Base-by-base conservation (phyloP, 2,113 vertebrate genomes). In the Leucosticte australis region DNA sequence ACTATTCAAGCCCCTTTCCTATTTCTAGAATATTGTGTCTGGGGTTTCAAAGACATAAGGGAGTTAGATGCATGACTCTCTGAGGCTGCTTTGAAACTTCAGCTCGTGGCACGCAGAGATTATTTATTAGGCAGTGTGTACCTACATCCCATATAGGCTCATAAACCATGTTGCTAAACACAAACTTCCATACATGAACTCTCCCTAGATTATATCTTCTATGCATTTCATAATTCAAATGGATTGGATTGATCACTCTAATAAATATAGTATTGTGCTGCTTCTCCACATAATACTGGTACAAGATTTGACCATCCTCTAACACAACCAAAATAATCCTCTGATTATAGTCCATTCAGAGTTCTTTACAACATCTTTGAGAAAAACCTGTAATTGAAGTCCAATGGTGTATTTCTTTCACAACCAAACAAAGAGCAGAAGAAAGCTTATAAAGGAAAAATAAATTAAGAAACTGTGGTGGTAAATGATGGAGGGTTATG, bases 41-140 rank as follows among this genome's bases (percentile, higher is more conserved):
- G 41, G 49, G 33, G 57, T 81, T 94, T 92, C 80, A 93, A 82
- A 96, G 71, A 28, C 80, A 7, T 94, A 49, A 78, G 71, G 83
- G 85, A 96, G 47, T 87, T 68, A 90, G 82, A 93, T 78, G 37
- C 83, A 81, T 84, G 80, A 87, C 80, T 95, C 82, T 89, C n/a
- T 93, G 82, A 93, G 85, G 49, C 64, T 89, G 88, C 73, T 96
- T 92, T 71, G 76, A 92, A 93, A 87, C 77, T 74, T 71, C 80
- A 93, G 18, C 31, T 88, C 2, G 0, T 42, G 83, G 41, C 44
- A 60, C n/a, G 87, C 73, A 67, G 64, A 68, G 30, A 47, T 92
- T 92, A 81, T 94, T 95, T 95, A 93, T 83, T 87, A 76, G 69
- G 56, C 68, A 78, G 4, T 67, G 46, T 53, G 52, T 63, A 28